A percentile compares a stretch with the other conserved stretches of the same genome.
These are phyloP conservation scores for Rhincodon typus DNA, from an alignment of 2,797 vertebrate species.

Conservation along the genomic window DNA sequence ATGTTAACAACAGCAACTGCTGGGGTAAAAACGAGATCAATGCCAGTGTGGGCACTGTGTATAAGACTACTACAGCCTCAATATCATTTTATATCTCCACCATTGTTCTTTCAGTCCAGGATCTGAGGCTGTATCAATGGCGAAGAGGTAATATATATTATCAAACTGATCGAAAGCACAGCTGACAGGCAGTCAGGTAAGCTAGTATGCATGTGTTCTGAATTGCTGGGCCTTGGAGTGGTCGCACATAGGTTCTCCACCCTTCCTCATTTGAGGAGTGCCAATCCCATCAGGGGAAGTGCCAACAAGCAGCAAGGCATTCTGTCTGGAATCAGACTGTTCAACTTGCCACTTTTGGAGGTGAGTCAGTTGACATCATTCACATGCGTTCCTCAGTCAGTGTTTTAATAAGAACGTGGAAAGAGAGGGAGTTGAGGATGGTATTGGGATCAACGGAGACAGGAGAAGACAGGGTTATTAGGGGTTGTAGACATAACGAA, in stretches of 20 bases:
- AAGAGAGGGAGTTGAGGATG: not conserved
- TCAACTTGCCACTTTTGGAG: not conserved
- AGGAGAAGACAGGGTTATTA: not conserved
- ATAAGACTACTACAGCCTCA: not conserved
- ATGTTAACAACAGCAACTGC: not conserved
- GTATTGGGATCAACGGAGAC: not conserved
- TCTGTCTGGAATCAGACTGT: not conserved
- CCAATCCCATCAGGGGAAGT: not conserved
- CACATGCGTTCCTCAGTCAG: not conserved
- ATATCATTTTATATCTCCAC: not conserved
- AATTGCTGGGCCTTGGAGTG: not conserved
- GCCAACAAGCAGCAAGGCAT: not conserved
- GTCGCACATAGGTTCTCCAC: not conserved
- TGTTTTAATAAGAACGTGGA: not conserved
- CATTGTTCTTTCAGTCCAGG: not conserved
- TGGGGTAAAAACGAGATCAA: not conserved
- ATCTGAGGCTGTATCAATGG: not conserved
- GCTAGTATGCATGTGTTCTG: not conserved
- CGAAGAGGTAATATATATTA: not conserved
- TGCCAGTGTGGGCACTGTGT: no score
- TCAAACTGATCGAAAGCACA: not conserved
- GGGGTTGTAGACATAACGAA: not conserved
- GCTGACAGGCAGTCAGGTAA: not conserved
- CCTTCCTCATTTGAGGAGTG: not conserved
- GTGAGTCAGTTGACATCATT: not conserved